Base-by-base conservation (phyloP, 2,888 invertebrate genomes). In the Pogonocherus hispidulus region DNA sequence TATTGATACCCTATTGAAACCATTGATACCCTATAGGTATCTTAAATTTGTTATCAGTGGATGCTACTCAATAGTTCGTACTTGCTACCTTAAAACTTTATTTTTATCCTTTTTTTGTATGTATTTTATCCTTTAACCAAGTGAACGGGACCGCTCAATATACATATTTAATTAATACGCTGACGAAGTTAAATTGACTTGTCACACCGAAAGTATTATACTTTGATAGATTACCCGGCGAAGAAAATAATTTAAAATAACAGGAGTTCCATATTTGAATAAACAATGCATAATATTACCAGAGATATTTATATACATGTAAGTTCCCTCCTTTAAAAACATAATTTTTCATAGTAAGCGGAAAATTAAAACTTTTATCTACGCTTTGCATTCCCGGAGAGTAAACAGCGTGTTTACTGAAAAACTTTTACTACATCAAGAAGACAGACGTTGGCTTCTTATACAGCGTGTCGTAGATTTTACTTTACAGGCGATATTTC, bases 201-300 rank as follows among this genome's bases (percentile, higher is more conserved):
- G 66, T 66, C 69, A 63, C 63, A 22, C 19, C 55, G 41, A 63
- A 63, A 67, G 52, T 57, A 56, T 16, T 23, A 22, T 22, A 57
- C 49, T 54, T 62, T 69, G 65, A 65, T 65, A 65, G 68, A 69
- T 64, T 47, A 27, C 62, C 16, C 19, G n/a, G 18, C 19, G 37
- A 62, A 62, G 62, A 62, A 59, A n/a, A 59, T 19, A 19, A 35
- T 46, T 46, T 47, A 47, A 59, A 47, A 49, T 62, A 22, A 37
- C 51, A 8, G 8, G 14, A 22, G 35, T 49, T n/a, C n/a, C 37
- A 46, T 35, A 51, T 51, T 51, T 62, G 51, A 49, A 51, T 62
- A 51, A 35, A 35, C 19, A 35, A 49, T 27, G 51, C 37, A 37
- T 22, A 35, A 3, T 37, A 23, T 51, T 37, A 51, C 3, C 14